These are phyloP conservation scores for Acrossocheilus fasciatus DNA, from an alignment of 2,797 vertebrate species.

Conservation along the genomic window DNA sequence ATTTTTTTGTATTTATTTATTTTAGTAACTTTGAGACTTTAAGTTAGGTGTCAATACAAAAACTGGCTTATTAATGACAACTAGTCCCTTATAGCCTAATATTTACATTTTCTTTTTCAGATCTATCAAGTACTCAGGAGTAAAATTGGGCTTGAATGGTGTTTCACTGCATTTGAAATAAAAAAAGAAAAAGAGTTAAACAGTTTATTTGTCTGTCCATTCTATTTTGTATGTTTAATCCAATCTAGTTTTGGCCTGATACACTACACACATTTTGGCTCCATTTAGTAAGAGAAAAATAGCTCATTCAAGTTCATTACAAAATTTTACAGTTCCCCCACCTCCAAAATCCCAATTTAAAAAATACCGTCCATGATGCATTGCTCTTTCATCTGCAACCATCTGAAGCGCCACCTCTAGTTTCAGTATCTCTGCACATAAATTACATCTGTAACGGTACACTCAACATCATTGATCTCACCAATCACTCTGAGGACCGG, in stretches of 20 bases:
- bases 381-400: neutral
- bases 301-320: neutral
- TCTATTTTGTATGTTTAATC: neutral
- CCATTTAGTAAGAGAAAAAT: neutral
- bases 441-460: slow-evolving; percentile 32
- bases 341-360: slow-evolving; percentile 5
- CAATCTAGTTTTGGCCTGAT: neutral
- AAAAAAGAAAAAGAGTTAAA: neutral
- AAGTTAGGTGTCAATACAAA: neutral
- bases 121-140: neutral
- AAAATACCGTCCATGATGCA: neutral
- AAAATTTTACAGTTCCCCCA: neutral
- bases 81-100: neutral
- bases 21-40: neutral
- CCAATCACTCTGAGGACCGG: neutral
- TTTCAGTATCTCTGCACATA: slow-evolving; percentile 28
- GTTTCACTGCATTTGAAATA: neutral
- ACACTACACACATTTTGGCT: neutral
- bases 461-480: slow-evolving; percentile 33
- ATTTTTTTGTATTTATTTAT: neutral
- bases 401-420: slow-evolving; percentile 19
- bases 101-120: neutral
- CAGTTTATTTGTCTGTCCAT: neutral
- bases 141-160: neutral
- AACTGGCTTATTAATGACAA: neutral